Evolutionary conservation across 2,888 invertebrate genomes (phyloP).

Genomic region (Lypha dubia): DNA sequence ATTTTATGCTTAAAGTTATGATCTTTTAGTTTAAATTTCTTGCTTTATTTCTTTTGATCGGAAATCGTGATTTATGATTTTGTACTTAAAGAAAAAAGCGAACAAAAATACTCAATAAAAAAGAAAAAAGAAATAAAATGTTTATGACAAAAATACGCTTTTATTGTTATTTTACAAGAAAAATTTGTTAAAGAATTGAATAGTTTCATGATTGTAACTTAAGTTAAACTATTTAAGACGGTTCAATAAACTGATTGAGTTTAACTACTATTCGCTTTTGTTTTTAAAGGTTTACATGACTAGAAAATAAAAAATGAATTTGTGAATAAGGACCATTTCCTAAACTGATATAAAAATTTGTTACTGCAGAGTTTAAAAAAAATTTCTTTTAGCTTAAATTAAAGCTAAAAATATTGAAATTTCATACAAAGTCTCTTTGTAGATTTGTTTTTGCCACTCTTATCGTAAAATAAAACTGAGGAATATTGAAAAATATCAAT

Average conservation of each 20-base stretch:
- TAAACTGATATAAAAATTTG: background rate
- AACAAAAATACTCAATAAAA: background rate
- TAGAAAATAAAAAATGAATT: constrained; percentile 27
- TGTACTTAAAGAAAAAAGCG: constrained; percentile 50
- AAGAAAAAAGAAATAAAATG: constrained; percentile 51
- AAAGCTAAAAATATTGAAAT: too few relatives aligned
- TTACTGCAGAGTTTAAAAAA: too few relatives aligned
- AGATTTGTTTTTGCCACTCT: too few relatives aligned
- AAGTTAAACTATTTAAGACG: constrained; percentile 61
- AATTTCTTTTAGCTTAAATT: background rate
- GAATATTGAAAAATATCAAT: too few relatives aligned
- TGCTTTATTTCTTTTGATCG: constrained; percentile 70
- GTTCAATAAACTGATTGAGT: constrained; percentile 65
- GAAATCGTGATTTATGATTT: constrained; percentile 73
- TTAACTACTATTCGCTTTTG: constrained; percentile 18
- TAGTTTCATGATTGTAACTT: constrained; percentile 59
- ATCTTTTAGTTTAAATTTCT: constrained; percentile 67
- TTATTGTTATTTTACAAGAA: constrained; percentile 73
- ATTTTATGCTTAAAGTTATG: constrained; percentile 69
- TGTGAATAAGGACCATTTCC: constrained; percentile 11
- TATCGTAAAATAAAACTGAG: too few relatives aligned
- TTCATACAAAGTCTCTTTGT: too few relatives aligned
- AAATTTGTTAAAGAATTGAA: constrained; percentile 70
- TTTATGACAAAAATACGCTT: constrained; percentile 73
- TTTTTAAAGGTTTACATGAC: constrained; percentile 40